Conservation (phyloP, 2,797 vertebrate genomes). For the Schizopygopsis pylzovi region DNA sequence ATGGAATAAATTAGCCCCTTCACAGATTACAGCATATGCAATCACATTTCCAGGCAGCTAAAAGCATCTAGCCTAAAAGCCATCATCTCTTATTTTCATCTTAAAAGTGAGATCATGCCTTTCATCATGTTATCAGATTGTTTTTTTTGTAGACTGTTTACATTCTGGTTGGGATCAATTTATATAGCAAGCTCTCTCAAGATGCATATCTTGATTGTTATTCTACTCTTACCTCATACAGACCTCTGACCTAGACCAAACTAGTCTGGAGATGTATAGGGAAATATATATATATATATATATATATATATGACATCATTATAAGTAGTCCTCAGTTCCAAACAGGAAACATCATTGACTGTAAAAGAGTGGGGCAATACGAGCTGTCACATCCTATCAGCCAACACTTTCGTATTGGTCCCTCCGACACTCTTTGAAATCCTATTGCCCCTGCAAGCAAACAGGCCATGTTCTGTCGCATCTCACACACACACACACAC, state of each 20-base stretch:
- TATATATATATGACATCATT: neutral
- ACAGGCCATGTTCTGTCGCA: slow-evolving; percentile 41
- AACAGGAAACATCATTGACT: slow-evolving; percentile 29
- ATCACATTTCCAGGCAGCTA: slow-evolving; percentile 49
- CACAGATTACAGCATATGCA: slow-evolving; percentile 41
- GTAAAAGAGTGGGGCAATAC: slow-evolving; percentile 3
- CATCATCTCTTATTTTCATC: slow-evolving; percentile 25
- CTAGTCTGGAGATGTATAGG: neutral
- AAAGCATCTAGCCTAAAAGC: slow-evolving; percentile 36
- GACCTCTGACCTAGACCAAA: slow-evolving; percentile 21
- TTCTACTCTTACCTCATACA: neutral
- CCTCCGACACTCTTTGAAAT: neutral
- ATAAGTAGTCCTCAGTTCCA: slow-evolving; percentile 17
- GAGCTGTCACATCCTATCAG: slow-evolving; percentile 29
- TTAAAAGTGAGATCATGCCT: slow-evolving; percentile 7
- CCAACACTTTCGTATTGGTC: slow-evolving; percentile 24
- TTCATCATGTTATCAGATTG: slow-evolving; percentile 28
- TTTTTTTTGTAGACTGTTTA: slow-evolving; percentile 2
- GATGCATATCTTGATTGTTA: slow-evolving; percentile 26
- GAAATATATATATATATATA: neutral
- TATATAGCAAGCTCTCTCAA: slow-evolving; percentile 11
- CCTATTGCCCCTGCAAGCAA: neutral
- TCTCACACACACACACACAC: slow-evolving; percentile 4
- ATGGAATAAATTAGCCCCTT: slow-evolving; percentile 55
- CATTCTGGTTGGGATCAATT: neutral